Base-by-base conservation (phyloP, 2,113 vertebrate genomes). In the Erinaceus europaeus region DNA sequence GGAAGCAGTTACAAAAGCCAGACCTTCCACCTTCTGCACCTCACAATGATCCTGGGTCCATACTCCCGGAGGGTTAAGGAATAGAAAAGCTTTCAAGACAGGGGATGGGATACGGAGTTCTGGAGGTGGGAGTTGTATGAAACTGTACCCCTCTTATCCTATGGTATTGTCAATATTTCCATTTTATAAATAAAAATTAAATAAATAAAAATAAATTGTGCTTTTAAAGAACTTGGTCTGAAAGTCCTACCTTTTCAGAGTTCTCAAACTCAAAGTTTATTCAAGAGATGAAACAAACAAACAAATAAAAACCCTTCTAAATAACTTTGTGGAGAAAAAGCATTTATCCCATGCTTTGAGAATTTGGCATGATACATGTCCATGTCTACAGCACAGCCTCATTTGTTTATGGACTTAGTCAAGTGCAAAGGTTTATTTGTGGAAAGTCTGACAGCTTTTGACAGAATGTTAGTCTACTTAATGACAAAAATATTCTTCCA, bases 401-500 rank as follows among this genome's bases (percentile, higher is more conserved):
- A 7, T 40, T 46, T 50, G 29, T 53, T 76, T 57, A n/a, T 52
- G 36, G 73, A 52, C 29, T 11, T 69, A 52, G 36, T 50, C 36
- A 18, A 55, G 48, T 50, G 2, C 68, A 86, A 84, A 94, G 76
- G 42, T 88, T 90, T 81, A 79, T 85, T 74, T 83, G 32, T 1
- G 3, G 77, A 71, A 13, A 25, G 0, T 65, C 52, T 34, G 27
- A 40, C 61, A 65, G n/a, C 20, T 29, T 91, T 79, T 83, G 75
- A 83, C 57, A 68, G 42, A 48, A 75, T 0, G 46, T 6, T 73
- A 27, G 12, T 46, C 38, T n/a, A 81, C 86, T 21, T n/a, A 34
- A 52, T 48, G 32, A 21, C 13, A 57, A 53, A 15, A 32, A 21
- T 13, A 77, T 40, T 48, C n/a, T 48, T 71, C 15, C 65, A 6